Base-by-base conservation (phyloP, 2,888 invertebrate genomes). In the Phragmatobia fuliginosa region DNA sequence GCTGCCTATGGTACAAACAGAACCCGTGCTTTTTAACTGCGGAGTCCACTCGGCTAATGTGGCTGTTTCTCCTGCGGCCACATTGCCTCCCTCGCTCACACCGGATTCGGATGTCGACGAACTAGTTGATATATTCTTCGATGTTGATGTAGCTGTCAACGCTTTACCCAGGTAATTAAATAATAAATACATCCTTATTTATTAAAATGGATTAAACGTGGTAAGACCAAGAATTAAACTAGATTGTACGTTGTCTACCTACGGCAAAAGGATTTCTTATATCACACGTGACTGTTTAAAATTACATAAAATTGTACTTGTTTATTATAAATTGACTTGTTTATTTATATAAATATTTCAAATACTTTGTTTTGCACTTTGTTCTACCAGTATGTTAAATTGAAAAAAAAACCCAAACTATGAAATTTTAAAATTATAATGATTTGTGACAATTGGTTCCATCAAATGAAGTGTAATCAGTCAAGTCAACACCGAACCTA, bases 1-100 rank as follows among this genome's bases (percentile, higher is more conserved):
- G 93, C 91, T 94, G 88, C 93, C 95, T 82, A 92, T 94, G 93
- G 92, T 95, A 87, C 94, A 95, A 84, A 87, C 93, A 83, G 93
- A 93, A 88, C 89, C 92, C 76, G 87, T 92, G 90, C 89, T 92
- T 82, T 92, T 91, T 85, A 91, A 92, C 85, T 91, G 91, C 85
- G 91, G 92, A 81, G 90, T 90, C 78, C 92, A 91, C 76, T 88
- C 91, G 73, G 87, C 88, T 74, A 90, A 90, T 86, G 90, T 90
- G 86, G 90, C 88, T 82, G 82, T 88, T 73, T 87, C 92, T 80
- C 91, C 92, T 86, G 89, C 95, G 88, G 90, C 92, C 87, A 88
- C 91, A 74, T 84, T 93, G 90, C 94, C 94, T 83, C 92, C 94
- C 76, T 91, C 94, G 84, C 90, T 94, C 83, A 93, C 94, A 83